Evolutionary conservation across 1,140 invertebrate genomes (phyloP), one percentile per base, ranked within the genome.

Genomic region (Eurosta solidaginis): DNA sequence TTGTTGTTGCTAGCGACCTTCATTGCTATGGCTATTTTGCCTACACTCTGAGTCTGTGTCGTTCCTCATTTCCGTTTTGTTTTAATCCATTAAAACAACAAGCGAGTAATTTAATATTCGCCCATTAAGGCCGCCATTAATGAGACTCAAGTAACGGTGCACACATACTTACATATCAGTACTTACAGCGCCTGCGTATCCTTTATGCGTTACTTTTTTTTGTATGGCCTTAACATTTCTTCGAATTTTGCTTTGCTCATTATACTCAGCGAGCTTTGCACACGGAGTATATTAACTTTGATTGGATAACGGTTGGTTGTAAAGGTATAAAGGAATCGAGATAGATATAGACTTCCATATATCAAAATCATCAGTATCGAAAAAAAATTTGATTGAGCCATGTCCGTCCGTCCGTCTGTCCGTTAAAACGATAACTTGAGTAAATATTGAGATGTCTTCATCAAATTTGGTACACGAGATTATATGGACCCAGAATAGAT

Each of bases 21-120:
- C 45, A 47, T n/a, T 17, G 45, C 45, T 17, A 47, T 47, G 9
- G 29, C 25, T 10, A 12, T 27, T 6, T 36, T n/a, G 29, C 17
- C 25, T 22, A 33, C 3, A 12, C 63, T 73, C 5, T 40, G 9
- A 25, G 20, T 45, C 9, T 42, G 6, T 73, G 22, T n/a, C 25
- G 44, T 36, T 50, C 12, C 36, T 49, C 45, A 25, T 33, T 49
- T 68, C 75, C 14, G n/a, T 47, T 78, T 74, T 14, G n/a, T 29
- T 74, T 49, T 73, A 47, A 78, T 63, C 44, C 77, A 73, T 78
- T 74, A 74, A 50, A 79, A 74, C 78, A 78, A 81, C 79, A 79
- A 82, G 81, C 81, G 79, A 81, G 85, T 83, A 83, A 85, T 85
- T 83, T 85, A 83, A 85, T 85, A 85, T 85, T 85, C 80, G 25